Percentiles rank a stretch among this genome's conserved stretches.
phyloP scores from a whole-genome alignment of 2,888 invertebrate species.

The Lottia gigantea region DNA sequence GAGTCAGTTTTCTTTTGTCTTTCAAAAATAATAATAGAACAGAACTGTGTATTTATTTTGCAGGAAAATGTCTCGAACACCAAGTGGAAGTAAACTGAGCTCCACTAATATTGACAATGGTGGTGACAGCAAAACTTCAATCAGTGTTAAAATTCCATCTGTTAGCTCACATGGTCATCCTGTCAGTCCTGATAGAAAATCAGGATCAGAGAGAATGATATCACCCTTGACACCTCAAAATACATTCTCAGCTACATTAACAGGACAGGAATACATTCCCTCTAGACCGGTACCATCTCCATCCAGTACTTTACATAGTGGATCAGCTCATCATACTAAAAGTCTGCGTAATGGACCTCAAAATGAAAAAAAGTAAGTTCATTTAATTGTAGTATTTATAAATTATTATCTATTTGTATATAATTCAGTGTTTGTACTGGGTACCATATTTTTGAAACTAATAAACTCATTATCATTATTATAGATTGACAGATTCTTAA shows the following conservation, averaged over 20 bases:
- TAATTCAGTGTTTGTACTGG: too few species aligned
- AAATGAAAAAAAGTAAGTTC: slow-evolving; percentile 29
- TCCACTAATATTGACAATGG: not conserved
- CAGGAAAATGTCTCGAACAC: not conserved
- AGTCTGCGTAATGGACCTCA: slow-evolving; percentile 26
- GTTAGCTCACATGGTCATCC: slow-evolving; percentile 37
- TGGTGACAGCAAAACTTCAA: slow-evolving; percentile 51
- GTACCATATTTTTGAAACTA: too few species aligned
- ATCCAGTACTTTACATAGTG: slow-evolving; percentile 12
- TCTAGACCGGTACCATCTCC: slow-evolving; percentile 29
- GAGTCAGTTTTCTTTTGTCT: too few species aligned
- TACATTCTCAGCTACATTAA: slow-evolving; percentile 37
- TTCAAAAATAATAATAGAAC: too few species aligned
- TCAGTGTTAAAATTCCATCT: slow-evolving; percentile 57
- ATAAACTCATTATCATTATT: too few species aligned
- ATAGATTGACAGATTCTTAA: too few species aligned
- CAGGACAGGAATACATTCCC: slow-evolving; percentile 41
- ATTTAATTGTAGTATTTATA: not conserved
- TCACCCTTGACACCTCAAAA: slow-evolving; percentile 24
- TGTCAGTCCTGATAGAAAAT: slow-evolving; percentile 30
- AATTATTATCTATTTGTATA: too few species aligned
- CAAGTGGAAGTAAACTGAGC: not conserved
- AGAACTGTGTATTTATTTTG: too few species aligned
- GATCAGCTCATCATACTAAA: slow-evolving; percentile 11
- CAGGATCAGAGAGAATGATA: slow-evolving; percentile 19